phyloP scores from a whole-genome alignment of 35 echinoderm and acorn worm species.

The Holothuria glaberrima region DNA sequence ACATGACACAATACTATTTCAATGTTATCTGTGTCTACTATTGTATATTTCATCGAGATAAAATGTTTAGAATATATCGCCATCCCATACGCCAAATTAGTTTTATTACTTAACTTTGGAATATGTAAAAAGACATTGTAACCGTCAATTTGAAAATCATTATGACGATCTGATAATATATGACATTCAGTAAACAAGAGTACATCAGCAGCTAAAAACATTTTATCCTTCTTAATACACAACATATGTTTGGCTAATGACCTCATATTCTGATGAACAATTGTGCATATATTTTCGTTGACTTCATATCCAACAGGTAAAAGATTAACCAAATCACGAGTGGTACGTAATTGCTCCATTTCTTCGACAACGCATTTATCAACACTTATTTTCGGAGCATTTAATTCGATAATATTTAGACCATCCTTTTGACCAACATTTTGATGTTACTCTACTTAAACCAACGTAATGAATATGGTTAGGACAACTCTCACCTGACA shows the following conservation, averaged over 20 bases:
- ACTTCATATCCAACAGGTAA: neutral
- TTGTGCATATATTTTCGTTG: neutral
- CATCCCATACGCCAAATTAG: too few species aligned
- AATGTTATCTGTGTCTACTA: too few species aligned
- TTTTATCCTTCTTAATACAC: constrained; percentile 35
- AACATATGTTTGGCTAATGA: neutral
- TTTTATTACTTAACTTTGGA: too few species aligned
- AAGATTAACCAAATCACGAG: neutral
- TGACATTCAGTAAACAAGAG: neutral
- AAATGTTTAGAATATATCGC: too few species aligned
- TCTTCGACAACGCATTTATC: constrained; percentile 23
- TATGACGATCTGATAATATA: neutral
- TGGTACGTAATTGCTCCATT: constrained; percentile 41
- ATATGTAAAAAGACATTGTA: neutral
- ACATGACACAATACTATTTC: too few species aligned
- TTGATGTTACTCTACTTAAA: constrained; percentile 58
- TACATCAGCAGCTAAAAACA: neutral
- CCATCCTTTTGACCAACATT: too few species aligned
- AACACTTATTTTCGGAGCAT: constrained; percentile 37
- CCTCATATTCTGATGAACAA: constrained; percentile 25
- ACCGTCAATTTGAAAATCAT: neutral
- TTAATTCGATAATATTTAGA: constrained; percentile 22
- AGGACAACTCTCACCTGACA: neutral
- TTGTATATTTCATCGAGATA: too few species aligned
- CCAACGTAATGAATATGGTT: constrained; percentile 45